Evolutionary conservation across 1,140 invertebrate species (phyloP).

Genomic region (Trichomalopsis sarcophagae): DNA sequence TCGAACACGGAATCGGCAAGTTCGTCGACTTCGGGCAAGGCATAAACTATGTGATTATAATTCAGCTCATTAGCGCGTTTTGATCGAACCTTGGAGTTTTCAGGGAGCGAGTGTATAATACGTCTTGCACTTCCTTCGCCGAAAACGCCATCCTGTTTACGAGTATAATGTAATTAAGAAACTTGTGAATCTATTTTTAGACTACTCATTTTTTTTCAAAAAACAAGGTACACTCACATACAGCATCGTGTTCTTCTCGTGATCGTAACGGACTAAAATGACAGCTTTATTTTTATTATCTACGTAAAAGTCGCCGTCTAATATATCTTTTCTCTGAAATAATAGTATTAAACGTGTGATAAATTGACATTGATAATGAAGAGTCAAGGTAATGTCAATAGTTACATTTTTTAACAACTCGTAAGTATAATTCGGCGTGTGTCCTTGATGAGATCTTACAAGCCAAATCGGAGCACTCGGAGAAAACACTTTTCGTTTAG

Average conservation of each 20-base stretch:
- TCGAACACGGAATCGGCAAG: neutral
- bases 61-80: neutral
- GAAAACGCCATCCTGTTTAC: neutral
- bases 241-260: neutral
- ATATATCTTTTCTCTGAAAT: neutral
- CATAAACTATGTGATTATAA: neutral
- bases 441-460: neutral
- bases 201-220: no score
- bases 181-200: no score
- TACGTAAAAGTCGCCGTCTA: neutral
- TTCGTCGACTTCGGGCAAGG: neutral
- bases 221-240: neutral
- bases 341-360: neutral
- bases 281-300: constrained; percentile 7
- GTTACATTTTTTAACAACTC: neutral
- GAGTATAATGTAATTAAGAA: no score
- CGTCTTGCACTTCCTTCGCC: neutral
- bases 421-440: neutral
- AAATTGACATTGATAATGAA: neutral
- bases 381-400: neutral
- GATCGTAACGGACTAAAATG: neutral
- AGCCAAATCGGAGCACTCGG: neutral
- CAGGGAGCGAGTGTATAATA: neutral
- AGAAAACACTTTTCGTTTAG: neutral
- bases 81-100: neutral